phyloP scores from a whole-genome alignment of 2,888 invertebrate genomes.

The Perdita meconis region DNA sequence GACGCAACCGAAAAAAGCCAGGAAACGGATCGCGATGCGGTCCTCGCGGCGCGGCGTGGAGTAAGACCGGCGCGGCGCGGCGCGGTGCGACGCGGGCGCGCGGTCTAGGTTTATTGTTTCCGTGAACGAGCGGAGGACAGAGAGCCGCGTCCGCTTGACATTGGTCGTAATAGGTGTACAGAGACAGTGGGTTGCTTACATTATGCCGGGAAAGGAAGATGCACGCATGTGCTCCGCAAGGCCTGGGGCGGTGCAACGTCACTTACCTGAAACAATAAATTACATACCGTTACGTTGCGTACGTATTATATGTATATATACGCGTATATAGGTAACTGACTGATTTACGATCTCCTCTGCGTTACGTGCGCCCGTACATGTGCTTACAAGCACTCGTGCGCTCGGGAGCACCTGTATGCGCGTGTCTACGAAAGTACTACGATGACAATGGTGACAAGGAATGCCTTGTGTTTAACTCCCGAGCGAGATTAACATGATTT shows the following conservation, averaged over 20 bases:
- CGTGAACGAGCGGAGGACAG: constrained; percentile 48
- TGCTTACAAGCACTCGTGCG: constrained; percentile 70
- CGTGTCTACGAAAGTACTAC: constrained; percentile 50
- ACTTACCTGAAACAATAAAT: constrained; percentile 85
- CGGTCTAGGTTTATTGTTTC: constrained; percentile 54
- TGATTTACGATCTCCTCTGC: constrained; percentile 79
- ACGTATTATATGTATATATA: constrained; percentile 73
- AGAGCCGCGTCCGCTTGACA: constrained; percentile 57
- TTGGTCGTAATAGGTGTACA: constrained; percentile 68
- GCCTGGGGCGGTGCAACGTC: constrained; percentile 81
- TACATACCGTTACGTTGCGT: constrained; percentile 81
- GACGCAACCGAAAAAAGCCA: constrained; percentile 7
- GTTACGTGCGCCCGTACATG: constrained; percentile 72
- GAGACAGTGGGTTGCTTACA: constrained; percentile 79
- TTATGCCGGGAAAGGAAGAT: constrained; percentile 79
- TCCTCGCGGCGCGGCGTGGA: not conserved
- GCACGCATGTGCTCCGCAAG: constrained; percentile 77
- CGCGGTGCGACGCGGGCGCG: constrained; percentile 6
- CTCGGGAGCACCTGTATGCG: constrained; percentile 63
- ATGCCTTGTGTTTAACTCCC: constrained; percentile 4
- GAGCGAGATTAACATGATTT: not conserved
- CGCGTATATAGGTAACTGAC: constrained; percentile 74
- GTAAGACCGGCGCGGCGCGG: too few species aligned
- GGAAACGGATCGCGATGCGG: constrained; percentile 19
- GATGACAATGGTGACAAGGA: constrained; percentile 3